Base-by-base conservation (phyloP, 1,140 invertebrate species). In the Caerostris extrusa region DNA sequence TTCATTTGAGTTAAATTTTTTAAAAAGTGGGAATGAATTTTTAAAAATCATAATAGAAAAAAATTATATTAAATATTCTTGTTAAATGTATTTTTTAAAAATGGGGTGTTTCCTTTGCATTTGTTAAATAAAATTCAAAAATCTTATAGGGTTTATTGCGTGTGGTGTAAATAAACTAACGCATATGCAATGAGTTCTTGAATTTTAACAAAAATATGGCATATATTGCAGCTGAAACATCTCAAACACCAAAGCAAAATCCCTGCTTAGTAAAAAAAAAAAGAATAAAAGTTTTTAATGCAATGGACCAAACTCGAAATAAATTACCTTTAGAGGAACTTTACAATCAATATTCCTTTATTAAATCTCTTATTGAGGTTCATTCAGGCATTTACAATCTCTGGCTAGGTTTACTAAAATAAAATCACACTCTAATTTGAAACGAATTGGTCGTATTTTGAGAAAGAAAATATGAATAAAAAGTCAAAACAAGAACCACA, bases 381-480 rank as follows among this genome's bases (percentile, higher is more conserved):
- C 57, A 85, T 85, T 85, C 82, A 85, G n/a, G 82, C 82, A 58
- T 58, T 85, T 58, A 58, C n/a, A 7, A 58, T 85, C 57, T 85
- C n/a, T 17, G 58, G 17, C 34, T 12, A 82, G 19, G 67, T 69
- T 19, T 10, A n/a, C 55, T 14, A 85, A 57, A 85, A 58, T 57
- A 85, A 85, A 85, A 85, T 57, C 82, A 34, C 7, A 53, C 34
- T 10, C 82, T 85, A 57, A 57, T 85, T 56, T 57, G 17, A 57
- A 85, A 58, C 55, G 82, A n/a, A 55, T 55, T 82, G 77, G 17
- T 85, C 55, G 17, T 58, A 58, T 85, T 57, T n/a, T 85, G 82
- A 3, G 17, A 85, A 85, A 19, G 57, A 8, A 19, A 56, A 85
- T 56, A 58, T 7, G 55, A 19, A 2, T 85, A 7, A 85, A 85